Conservation (phyloP, 2,888 invertebrate genomes). For the Pyrrhia umbra region DNA sequence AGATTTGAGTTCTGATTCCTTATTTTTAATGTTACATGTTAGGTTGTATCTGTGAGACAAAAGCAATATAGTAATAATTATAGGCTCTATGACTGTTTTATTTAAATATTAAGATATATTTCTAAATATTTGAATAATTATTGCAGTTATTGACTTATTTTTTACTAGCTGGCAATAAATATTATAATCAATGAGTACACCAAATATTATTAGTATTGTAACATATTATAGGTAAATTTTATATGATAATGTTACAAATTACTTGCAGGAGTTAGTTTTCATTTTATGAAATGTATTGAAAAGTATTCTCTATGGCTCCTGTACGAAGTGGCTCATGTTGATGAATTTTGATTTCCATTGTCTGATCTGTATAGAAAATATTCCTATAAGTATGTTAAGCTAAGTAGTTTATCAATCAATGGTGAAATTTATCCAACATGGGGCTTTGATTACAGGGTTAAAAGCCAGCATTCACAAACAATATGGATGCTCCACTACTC, state of each 20-base stretch:
- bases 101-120: slow-evolving; percentile 55
- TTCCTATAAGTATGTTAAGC: slow-evolving; percentile 20
- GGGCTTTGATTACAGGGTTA: slow-evolving; percentile 4
- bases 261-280: slow-evolving; percentile 29
- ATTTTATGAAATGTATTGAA: slow-evolving; percentile 38
- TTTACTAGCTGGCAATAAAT: slow-evolving; percentile 60
- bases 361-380: slow-evolving; percentile 30
- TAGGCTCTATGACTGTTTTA: slow-evolving; percentile 51
- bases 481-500: slow-evolving; percentile 1
- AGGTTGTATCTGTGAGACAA: slow-evolving; percentile 53
- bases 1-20: slow-evolving; percentile 35
- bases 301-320: slow-evolving; percentile 9
- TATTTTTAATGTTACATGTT: slow-evolving; percentile 44
- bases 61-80: slow-evolving; percentile 59
- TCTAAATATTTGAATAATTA: slow-evolving; percentile 56
- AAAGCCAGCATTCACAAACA: slow-evolving; percentile 1
- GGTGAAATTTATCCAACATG: slow-evolving; percentile 3
- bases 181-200: slow-evolving; percentile 59
- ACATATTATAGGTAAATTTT: slow-evolving; percentile 58
- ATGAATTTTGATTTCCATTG: slow-evolving; percentile 20
- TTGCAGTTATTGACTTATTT: slow-evolving; percentile 55
- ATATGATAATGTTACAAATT: slow-evolving; percentile 60
- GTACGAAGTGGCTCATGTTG: slow-evolving; percentile 16
- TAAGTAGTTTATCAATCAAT: slow-evolving; percentile 10
- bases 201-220: slow-evolving; percentile 64